Base-by-base conservation (phyloP, 2,113 vertebrate species). In the Sylvilagus bachmani region DNA sequence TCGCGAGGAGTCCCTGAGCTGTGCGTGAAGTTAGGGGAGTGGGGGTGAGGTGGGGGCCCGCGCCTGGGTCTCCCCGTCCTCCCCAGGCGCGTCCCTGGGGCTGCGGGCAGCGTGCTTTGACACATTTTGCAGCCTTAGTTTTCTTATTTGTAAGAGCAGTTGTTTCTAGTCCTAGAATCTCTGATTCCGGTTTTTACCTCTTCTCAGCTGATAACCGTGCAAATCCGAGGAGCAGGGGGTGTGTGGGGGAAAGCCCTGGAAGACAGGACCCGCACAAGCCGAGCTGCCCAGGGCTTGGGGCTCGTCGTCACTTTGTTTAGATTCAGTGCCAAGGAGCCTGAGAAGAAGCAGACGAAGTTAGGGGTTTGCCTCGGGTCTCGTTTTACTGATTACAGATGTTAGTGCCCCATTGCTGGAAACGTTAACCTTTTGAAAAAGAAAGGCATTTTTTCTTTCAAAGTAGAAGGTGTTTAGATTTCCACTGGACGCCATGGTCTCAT, bases 391-490 rank as follows among this genome's bases (percentile, higher is more conserved):
- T 29, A 71, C 88, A 70, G 44, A 53, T 73, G n/a, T 62, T 36
- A 10, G 3, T 62, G 77, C 58, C 91, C 61, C 93, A 33, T 38
- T 71, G 62, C 36, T 89, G 75, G 69, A 94, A 69, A 90, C 21
- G 36, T 36, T 44, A 83, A 49, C 33, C 81, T 91, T 70, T 88
- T 38, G 70, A 86, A 86, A 77, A 77, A 86, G 16, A 53, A 2
- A 49, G 31, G 24, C 13, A 66, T 58, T 89, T 67, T 84, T 69
- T 75, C 74, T 85, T 94, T 64, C 70, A 75, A 91, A 71, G 31
- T 87, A 89, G 81, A 94, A 86, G 89, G 49, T 64, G 44, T 53
- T 92, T 80, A 83, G 91, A 29, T 80, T 89, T 89, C 80, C 75
- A 8, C 86, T 51, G 85, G 53, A 82, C 75, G 31, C 53, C 21